Conservation (phyloP, 2,797 vertebrate species). For the Gobio occitaniae region DNA sequence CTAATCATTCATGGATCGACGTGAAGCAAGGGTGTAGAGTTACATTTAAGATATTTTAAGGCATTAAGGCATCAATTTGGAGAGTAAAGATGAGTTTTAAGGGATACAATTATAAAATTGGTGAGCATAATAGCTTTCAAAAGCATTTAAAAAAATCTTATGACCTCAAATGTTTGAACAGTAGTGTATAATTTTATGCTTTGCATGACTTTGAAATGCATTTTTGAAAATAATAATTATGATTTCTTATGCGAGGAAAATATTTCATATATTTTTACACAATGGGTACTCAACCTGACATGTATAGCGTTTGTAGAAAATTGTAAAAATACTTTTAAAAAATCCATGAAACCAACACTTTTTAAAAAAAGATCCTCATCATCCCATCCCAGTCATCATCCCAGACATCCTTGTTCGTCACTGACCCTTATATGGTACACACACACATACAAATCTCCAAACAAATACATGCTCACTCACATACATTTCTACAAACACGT, state of each 20-base stretch:
- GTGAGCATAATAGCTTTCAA: neutral
- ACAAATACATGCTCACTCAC: neutral
- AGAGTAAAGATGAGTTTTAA: no score
- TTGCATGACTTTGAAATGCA: neutral
- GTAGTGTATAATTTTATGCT: neutral
- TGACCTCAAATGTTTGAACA: neutral
- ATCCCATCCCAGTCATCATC: neutral
- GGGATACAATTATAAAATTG: no score
- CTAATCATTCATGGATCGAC: no score
- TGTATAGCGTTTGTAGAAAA: neutral
- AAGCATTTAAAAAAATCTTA: neutral
- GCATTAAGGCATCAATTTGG: no score
- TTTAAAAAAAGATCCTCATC: neutral
- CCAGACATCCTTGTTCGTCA: neutral
- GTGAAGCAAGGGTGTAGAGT: no score
- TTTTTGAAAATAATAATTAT: neutral
- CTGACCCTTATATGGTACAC: neutral
- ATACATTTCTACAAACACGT: conserved; percentile 27
- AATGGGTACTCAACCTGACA: neutral
- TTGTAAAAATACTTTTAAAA: neutral
- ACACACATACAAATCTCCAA: neutral
- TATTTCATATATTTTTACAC: neutral
- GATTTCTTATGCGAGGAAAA: neutral
- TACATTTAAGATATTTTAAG: no score
- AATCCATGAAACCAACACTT: neutral